These are phyloP conservation scores for Engystomops pustulosus DNA, from an alignment of 2,113 vertebrate species.

Conservation along the genomic window DNA sequence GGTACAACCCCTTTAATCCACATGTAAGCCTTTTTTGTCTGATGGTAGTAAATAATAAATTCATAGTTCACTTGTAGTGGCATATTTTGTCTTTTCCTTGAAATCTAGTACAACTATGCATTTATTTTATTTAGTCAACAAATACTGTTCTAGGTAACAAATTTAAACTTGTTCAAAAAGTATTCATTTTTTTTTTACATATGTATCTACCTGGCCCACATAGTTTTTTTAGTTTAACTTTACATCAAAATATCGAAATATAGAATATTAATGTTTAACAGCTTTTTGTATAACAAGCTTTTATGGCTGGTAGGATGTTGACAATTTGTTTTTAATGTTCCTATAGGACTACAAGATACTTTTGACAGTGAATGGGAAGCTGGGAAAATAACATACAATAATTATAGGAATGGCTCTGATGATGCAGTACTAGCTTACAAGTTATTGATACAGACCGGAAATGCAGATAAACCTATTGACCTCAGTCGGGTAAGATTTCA, in stretches of 20 bases:
- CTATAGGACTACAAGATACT: constrained; percentile 89
- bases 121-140: too few relatives aligned
- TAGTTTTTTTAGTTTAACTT: too few relatives aligned
- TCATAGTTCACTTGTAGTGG: too few relatives aligned
- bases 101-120: too few relatives aligned
- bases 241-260: too few relatives aligned
- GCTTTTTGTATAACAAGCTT: neutral
- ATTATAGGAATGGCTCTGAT: constrained; percentile 92
- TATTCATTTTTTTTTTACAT: too few relatives aligned
- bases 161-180: too few relatives aligned
- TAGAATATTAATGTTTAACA: neutral
- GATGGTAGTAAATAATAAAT: too few relatives aligned
- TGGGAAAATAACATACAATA: constrained; percentile 87
- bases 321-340: constrained; percentile 56
- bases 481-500: constrained; percentile 80
- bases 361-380: constrained; percentile 95
- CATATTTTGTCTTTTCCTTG: too few relatives aligned
- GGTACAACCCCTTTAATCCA: too few relatives aligned
- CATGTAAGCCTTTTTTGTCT: neutral
- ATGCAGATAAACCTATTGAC: constrained; percentile 89
- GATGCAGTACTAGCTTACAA: constrained; percentile 95
- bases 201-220: too few relatives aligned
- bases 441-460: constrained; percentile 94
- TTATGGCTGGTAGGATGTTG: neutral
- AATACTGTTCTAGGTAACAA: too few relatives aligned